Base-by-base conservation (phyloP, 2,797 vertebrate genomes). In the Ctenopoma kingsleyae region DNA sequence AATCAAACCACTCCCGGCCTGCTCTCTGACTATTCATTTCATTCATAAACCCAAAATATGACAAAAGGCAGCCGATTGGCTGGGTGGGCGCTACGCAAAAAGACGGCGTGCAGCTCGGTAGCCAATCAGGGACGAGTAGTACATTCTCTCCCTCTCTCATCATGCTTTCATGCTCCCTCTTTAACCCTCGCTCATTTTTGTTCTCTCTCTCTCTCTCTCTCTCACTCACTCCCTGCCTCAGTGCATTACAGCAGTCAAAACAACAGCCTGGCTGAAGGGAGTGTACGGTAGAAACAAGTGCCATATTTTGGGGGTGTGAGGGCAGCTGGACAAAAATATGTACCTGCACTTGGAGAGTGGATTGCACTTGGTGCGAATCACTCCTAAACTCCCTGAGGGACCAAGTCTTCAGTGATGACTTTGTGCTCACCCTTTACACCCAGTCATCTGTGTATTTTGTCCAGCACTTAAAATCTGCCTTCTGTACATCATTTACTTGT, bases 1-100 rank as follows among this genome's bases (percentile, higher is more conserved):
- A 90, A 87, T 90, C 81, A 84, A 90, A 82, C 74, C 53, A 67
- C 82, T 87, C 81, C 83, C 46, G 78, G 78, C 76, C 81, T 76
- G 79, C 83, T 84, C 82, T 60, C 83, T 85, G 78, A 84, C 81
- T 85, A 71, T 71, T 80, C 73, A 19, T 58, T 88, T 90, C 92
- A 93, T 93, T 93, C 92, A 93, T 78, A 91, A 93, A 85, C 85
- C 91, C 84, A 88, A 93, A 92, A 91, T 89, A 67, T 82, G 70
- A 64, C 67, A 59, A 41, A 32, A 47, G 69, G 76, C 50, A 51
- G 41, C 69, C 17, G 61, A 91, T 92, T 90, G 90, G 92, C 81
- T 70, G 53, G 17, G 57, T 53, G n/a, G 22, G 43, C 16, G 32
- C 56, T 5, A 76, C 87, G 87, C 81, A 82, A 88, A 90, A 91